Evolutionary conservation across 2,888 invertebrate species (phyloP).

Genomic region (Zygothrica quintamaculata): DNA sequence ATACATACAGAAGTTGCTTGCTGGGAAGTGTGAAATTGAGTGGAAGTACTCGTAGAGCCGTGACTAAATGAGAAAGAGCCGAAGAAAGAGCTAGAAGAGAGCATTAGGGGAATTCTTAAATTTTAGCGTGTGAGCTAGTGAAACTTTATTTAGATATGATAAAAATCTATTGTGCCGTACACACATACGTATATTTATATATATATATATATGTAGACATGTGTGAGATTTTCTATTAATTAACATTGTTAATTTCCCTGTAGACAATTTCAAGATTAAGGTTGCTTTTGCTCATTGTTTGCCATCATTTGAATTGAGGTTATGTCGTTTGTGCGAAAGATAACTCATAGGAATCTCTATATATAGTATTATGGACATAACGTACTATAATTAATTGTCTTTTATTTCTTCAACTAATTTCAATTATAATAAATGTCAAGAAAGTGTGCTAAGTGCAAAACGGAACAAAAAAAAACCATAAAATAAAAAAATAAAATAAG

Average conservation of each 20-base stretch:
- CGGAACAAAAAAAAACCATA: too few species aligned
- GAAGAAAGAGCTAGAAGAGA: conserved; percentile 6
- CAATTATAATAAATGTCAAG: conserved; percentile 45
- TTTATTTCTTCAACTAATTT: conserved; percentile 51
- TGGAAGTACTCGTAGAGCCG: conserved; percentile 48
- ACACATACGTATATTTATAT: conserved; percentile 9
- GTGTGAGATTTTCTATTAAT: conserved; percentile 70
- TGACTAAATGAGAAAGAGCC: conserved; percentile 45
- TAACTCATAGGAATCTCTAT: conserved; percentile 21
- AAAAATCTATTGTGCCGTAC: conserved; percentile 55
- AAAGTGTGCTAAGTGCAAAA: conserved; percentile 56
- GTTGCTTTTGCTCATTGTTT: conserved; percentile 45
- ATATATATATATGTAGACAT: conserved; percentile 5
- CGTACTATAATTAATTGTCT: conserved; percentile 19
- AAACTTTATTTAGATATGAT: conserved; percentile 70
- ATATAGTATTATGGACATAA: too few species aligned
- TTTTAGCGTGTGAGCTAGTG: conserved; percentile 66
- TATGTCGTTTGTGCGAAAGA: conserved; percentile 27
- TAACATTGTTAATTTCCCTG: conserved; percentile 73
- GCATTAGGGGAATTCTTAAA: conserved; percentile 42
- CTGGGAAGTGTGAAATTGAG: conserved; percentile 70
- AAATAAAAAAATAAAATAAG: too few species aligned
- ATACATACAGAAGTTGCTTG: conserved; percentile 19
- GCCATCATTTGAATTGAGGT: conserved; percentile 45
- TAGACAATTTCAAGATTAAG: conserved; percentile 57